A percentile compares a stretch with the other conserved stretches of the same genome.
Evolutionary conservation across 2,113 vertebrate species (phyloP).

Genomic region (Tachuris rubrigastra): DNA sequence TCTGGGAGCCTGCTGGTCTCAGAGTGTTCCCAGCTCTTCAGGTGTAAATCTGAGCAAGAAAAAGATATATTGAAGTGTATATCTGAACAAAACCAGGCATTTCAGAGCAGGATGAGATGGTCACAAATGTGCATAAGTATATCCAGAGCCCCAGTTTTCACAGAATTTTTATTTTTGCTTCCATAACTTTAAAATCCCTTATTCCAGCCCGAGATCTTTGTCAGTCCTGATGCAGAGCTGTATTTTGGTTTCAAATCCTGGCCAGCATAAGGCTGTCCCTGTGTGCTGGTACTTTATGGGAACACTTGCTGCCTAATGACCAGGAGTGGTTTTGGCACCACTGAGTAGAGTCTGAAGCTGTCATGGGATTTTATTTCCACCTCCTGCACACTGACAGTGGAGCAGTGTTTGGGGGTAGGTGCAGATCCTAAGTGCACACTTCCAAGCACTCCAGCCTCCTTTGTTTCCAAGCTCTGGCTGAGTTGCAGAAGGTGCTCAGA

Average conservation of each 20-base stretch:
- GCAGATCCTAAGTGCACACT: not conserved
- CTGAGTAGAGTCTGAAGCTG: not conserved
- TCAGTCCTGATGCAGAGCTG: not conserved
- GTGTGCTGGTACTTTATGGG: fast-evolving
- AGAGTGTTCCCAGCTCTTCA: not conserved
- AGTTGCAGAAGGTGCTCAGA: not conserved
- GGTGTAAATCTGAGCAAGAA: not conserved
- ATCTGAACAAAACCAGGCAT: not conserved
- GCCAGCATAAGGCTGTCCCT: not conserved
- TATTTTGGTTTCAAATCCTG: not conserved
- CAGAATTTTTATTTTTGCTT: not conserved
- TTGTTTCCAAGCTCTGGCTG: not conserved
- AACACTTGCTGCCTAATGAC: not conserved
- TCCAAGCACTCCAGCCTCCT: not conserved
- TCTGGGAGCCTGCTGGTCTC: fast-evolving
- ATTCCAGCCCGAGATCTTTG: fast-evolving
- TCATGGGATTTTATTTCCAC: not conserved
- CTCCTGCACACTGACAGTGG: slow-evolving; percentile 1
- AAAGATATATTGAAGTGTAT: fast-evolving
- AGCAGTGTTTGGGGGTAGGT: not conserved
- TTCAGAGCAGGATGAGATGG: not conserved
- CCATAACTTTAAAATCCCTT: not conserved
- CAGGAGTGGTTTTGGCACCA: not conserved
- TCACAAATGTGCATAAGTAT: fast-evolving
- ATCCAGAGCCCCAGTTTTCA: fast-evolving